Conservation (phyloP, 2,888 invertebrate species). For the Megalurothrips usitatus region DNA sequence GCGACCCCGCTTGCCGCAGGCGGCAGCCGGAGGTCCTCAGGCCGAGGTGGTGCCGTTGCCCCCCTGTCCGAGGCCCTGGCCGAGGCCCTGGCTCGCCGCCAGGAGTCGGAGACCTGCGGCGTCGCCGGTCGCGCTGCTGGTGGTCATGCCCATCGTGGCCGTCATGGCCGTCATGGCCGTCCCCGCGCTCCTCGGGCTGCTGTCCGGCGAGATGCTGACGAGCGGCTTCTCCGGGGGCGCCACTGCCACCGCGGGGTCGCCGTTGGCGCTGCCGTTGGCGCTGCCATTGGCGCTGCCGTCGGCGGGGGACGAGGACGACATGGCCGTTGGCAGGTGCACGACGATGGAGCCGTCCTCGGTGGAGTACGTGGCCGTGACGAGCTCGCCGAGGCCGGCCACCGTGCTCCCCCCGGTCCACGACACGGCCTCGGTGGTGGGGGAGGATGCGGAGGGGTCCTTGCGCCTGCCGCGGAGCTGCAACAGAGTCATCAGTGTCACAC, state of each 20-base stretch:
- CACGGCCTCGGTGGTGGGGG: conserved; percentile 37
- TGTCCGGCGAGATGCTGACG: not conserved
- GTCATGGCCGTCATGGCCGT: not conserved
- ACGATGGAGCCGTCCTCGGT: conserved; percentile 35
- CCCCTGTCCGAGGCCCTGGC: not conserved
- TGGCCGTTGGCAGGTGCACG: conserved; percentile 33
- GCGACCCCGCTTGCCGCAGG: not conserved
- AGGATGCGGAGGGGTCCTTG: conserved; percentile 1
- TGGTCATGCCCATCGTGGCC: not conserved
- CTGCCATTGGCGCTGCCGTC: no score
- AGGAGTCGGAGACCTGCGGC: not conserved
- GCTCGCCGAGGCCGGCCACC: conserved; percentile 53
- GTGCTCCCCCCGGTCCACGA: conserved; percentile 54
- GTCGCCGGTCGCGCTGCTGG: not conserved
- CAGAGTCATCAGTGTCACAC: not conserved
- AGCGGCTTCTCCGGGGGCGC: conserved; percentile 8
- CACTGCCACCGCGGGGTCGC: not conserved
- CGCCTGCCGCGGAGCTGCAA: conserved; percentile 21
- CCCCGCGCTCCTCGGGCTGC: not conserved
- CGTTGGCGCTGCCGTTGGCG: not conserved
- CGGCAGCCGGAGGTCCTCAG: not conserved
- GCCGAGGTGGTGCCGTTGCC: not conserved
- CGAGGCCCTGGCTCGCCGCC: not conserved
- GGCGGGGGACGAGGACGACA: not conserved
- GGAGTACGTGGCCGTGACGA: conserved; percentile 36